Percentiles rank a stretch among this genome's conserved stretches.
Evolutionary conservation across 2,113 vertebrate genomes (phyloP).

Genomic region (Bufo bufo): DNA sequence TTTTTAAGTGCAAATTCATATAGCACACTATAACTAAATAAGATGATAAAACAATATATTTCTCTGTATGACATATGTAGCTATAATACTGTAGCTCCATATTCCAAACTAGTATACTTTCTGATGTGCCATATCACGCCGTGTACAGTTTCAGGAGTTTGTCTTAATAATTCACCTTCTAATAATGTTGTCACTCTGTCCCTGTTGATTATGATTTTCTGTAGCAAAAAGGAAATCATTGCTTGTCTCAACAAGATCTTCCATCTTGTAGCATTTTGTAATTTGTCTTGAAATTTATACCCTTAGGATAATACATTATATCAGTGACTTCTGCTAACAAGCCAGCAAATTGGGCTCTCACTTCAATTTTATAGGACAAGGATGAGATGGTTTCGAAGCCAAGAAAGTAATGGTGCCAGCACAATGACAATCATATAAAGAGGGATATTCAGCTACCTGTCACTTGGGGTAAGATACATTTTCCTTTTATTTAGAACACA

Average conservation of each 20-base stretch:
- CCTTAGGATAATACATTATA: constrained; percentile 40
- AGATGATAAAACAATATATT: not conserved
- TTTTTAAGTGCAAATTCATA: no score
- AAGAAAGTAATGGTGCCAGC: constrained; percentile 25
- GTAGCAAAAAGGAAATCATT: not conserved
- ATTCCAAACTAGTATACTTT: not conserved
- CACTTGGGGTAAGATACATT: not conserved
- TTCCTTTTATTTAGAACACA: not conserved
- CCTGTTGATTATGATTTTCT: constrained; percentile 6
- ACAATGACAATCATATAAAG: constrained; percentile 18
- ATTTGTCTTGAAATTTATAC: constrained; percentile 43
- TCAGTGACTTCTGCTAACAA: constrained; percentile 33
- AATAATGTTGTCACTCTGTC: constrained; percentile 18
- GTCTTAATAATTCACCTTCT: not conserved
- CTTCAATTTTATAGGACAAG: constrained; percentile 14
- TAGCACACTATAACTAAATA: not conserved
- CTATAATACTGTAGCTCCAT: not conserved
- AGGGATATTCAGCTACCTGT: not conserved
- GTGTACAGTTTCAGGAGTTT: constrained; percentile 15
- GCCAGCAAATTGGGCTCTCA: constrained; percentile 35
- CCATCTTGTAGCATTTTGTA: constrained; percentile 26
- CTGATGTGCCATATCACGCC: not conserved
- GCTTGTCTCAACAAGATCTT: constrained; percentile 28
- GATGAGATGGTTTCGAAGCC: constrained; percentile 12
- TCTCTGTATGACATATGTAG: not conserved